A percentile compares a stretch with the other conserved stretches of the same genome.
Evolutionary conservation across 37 sponge, comb jelly and placozoan species (phyloP).

Genomic region (Ianthella basta): DNA sequence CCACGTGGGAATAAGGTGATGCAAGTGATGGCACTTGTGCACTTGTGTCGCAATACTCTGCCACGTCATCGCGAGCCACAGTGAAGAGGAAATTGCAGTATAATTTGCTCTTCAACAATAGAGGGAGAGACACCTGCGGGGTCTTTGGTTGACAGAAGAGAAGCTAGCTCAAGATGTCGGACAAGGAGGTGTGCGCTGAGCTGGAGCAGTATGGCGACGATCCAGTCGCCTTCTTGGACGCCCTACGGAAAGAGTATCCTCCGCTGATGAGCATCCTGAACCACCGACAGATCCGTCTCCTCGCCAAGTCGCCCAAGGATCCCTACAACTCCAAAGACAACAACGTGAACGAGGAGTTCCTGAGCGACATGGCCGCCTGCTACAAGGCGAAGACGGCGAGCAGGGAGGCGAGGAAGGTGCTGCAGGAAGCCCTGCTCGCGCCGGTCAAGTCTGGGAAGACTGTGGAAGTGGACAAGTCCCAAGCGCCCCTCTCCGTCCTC

Average conservation of each 20-base stretch:
- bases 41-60: too few relatives aligned
- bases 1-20: too few relatives aligned
- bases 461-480: conserved; percentile 29
- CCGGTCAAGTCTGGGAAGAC: conserved; percentile 32
- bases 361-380: conserved; percentile 36
- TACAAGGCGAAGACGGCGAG: conserved; percentile 20
- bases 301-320: conserved; percentile 23
- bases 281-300: conserved; percentile 24
- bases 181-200: background rate
- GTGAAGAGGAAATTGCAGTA: too few relatives aligned
- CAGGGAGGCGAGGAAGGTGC: background rate
- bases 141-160: too few relatives aligned
- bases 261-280: conserved; percentile 10
- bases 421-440: conserved; percentile 37
- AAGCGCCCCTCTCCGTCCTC: background rate
- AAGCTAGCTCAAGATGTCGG: too few relatives aligned
- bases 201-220: conserved; percentile 18
- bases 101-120: too few relatives aligned
- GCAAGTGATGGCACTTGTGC: too few relatives aligned
- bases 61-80: too few relatives aligned
- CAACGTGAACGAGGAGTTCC: conserved; percentile 53
- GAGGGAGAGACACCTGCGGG: too few relatives aligned
- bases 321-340: conserved; percentile 19
- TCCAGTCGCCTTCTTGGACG: conserved; percentile 31
- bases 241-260: conserved; percentile 22